Base-by-base conservation (phyloP, 2,888 invertebrate genomes). In the Eristalinus sepulchralis region DNA sequence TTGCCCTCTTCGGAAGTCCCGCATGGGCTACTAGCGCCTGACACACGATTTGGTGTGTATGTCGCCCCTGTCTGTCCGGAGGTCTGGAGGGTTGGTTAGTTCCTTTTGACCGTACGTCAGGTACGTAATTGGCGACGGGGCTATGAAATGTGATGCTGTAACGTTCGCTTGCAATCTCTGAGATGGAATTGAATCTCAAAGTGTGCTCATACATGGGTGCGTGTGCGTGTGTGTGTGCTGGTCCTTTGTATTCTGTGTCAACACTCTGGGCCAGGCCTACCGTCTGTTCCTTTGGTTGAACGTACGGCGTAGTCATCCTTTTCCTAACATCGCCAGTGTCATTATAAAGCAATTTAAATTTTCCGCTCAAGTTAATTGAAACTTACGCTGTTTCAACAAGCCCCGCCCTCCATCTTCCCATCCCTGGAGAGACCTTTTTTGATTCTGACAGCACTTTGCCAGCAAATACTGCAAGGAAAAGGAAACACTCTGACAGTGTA, bases 311-410 rank as follows among this genome's bases (percentile, higher is more conserved):
- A 34, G 53, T 68, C 59, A 39, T 10, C 24, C 27, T 13, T 17
- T 20, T 59, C 34, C 34, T 36, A 68, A 36, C 59, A 72, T 36
- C 33, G 27, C 64, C 63, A 68, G 34, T 47, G 73, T 75, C 78
- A 86, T 83, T 83, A 86, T 83, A 79, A 86, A 83, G 83, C 86
- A 86, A 86, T 86, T 86, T 86, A 83, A 86, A 86, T 86, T 78
- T 86, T 86, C 78, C 78, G 83, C 83, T 83, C 75, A 70, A 75
- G 70, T 86, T 83, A 82, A 86, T 86, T 86, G 86, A 86, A 82
- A 79, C 78, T 79, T 83, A 75, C 83, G 78, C 64, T 79, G 53
- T 63, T 80, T 68, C 66, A 75, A 66, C 75, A 83, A 76, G 75
- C 78, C 60, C 31, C 47, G 63, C n/a, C 47, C 17, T 17, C 17